A percentile compares a stretch with the other conserved stretches of the same genome.
phyloP scores from a whole-genome alignment of 2,888 invertebrate species.

The Pseudococcus longispinus region DNA sequence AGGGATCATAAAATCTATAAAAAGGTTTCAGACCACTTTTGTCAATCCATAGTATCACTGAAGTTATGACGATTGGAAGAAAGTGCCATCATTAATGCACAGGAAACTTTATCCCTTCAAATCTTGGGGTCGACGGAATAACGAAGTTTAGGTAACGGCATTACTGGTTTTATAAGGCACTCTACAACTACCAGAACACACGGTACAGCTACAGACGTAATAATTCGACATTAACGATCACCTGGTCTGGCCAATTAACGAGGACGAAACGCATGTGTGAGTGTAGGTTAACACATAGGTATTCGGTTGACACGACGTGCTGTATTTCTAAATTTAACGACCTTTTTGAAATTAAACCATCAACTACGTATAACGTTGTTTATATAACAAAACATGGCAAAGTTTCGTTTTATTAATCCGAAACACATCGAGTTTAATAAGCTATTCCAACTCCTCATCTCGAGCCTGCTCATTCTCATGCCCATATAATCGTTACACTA shows the following conservation, averaged over 20 bases:
- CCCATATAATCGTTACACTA: not conserved
- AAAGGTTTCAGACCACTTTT: no score
- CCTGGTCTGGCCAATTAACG: not conserved
- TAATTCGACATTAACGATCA: not conserved
- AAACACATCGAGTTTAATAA: conserved; percentile 15
- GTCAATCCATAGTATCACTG: no score
- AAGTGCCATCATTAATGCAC: no score
- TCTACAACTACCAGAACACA: no score
- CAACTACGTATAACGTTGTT: not conserved
- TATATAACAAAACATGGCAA: not conserved
- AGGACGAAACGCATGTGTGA: not conserved
- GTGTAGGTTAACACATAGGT: not conserved
- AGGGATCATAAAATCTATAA: no score
- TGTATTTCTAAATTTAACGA: not conserved
- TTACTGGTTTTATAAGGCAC: no score
- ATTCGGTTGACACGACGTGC: not conserved
- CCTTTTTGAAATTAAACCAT: not conserved
- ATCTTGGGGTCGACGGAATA: no score
- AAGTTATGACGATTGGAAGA: no score
- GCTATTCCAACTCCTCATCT: not conserved
- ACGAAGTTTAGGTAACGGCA: no score
- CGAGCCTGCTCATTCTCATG: not conserved
- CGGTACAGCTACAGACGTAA: not conserved
- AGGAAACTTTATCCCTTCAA: no score
- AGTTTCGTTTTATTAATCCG: conserved; percentile 23